Evolutionary conservation across 37 sponge, comb jelly and placozoan genomes (phyloP), one percentile per base, ranked within the genome.

Genomic region (Beroe ovata): DNA sequence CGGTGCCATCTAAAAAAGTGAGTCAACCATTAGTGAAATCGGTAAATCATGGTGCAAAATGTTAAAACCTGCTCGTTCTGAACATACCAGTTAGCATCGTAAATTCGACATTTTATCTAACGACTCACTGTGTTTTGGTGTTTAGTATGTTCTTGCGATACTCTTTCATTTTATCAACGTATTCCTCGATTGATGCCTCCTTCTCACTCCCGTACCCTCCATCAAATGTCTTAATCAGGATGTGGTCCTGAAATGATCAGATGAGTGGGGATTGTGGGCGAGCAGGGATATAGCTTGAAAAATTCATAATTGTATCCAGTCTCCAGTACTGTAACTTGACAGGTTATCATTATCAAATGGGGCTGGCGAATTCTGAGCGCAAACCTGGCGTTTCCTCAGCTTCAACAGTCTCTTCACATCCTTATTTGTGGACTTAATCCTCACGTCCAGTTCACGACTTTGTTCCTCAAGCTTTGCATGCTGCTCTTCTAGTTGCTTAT

Each of bases 181-280:
- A 77, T 42, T 77, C 84, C 84, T 77, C 84, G 22, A 77, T 77
- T 21, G 42, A 39, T 3, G 84, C 84, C 38, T 77, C 84, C 23
- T 40, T 77, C 33, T 39, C 84, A 41, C 84, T 77, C 1, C 84
- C 84, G 38, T 77, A 77, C 8, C 84, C 33, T 42, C 84, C 84
- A 41, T 36, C 84, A 19, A 77, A 77, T 35, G 84, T 36, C 41
- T 77, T 77, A 11, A 77, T 39, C 4, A 77, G 84, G 38, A 77
- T 77, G 84, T 77, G 54, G 41, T 77, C 84, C 84, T 77, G 28
- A n/a, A n/a, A n/a, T n/a, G n/a, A n/a, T n/a, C n/a, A n/a, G 34
- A 66, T 47, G 54, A 47, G 63, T n/a, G 29, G 28, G 63, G 21
- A 62, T 62, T 62, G 20, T n/a, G n/a, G n/a, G n/a, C n/a, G n/a